Evolutionary conservation across 2,797 vertebrate genomes (phyloP).

Genomic region (Buphagus erythrorhynchus): DNA sequence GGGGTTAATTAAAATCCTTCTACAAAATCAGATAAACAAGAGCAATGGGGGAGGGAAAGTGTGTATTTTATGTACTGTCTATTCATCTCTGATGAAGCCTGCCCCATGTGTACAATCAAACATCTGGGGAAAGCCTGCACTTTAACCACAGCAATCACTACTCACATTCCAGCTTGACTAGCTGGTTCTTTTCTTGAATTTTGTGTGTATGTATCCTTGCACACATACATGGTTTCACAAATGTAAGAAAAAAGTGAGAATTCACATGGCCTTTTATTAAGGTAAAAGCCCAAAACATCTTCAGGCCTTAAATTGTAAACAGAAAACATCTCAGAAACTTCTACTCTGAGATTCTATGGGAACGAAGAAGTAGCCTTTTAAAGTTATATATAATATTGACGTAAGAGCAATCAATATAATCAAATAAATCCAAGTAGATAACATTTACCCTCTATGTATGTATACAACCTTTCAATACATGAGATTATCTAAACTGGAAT

Average conservation of each 20-base stretch:
- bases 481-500: background rate
- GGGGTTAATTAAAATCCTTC: conserved; percentile 25
- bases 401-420: background rate
- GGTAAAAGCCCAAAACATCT: background rate
- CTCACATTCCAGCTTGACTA: background rate
- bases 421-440: background rate
- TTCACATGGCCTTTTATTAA: background rate
- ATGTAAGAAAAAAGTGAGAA: background rate
- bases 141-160: background rate
- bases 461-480: background rate
- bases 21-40: conserved; percentile 36
- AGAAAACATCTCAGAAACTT: background rate
- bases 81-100: background rate
- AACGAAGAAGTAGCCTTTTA: background rate
- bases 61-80: background rate
- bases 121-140: conserved; percentile 10
- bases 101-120: background rate
- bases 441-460: background rate
- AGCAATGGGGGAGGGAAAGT: background rate
- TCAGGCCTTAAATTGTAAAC: background rate
- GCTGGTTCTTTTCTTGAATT: background rate
- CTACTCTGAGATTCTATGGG: background rate
- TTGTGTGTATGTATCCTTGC: background rate
- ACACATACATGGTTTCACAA: background rate
- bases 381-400: background rate